Base-by-base conservation (phyloP, 2,113 vertebrate genomes). In the Eptatretus burgeri region DNA sequence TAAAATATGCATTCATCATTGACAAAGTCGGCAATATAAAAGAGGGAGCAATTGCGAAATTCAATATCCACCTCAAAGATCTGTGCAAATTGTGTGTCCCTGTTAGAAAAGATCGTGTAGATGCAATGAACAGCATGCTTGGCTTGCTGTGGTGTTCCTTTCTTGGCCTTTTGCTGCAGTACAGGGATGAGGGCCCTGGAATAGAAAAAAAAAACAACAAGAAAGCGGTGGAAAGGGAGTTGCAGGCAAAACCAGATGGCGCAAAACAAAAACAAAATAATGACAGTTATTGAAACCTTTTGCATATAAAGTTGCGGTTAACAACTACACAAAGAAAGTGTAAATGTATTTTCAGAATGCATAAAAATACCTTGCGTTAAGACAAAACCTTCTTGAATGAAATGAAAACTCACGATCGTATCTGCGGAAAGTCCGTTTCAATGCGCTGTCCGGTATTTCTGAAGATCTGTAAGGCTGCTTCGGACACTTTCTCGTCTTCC, bases 381-480 rank as follows among this genome's bases (percentile, higher is more conserved):
- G 62, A 49, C 13, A 65, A 11, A 50, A 16, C 2, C 49, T 65
- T 65, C 11, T 56, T 64, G 27, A 41, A 41, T 50, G 41, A 53
- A 65, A 16, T n/a, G 8, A 16, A 66, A 63, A 81, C 91, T 72
- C 74, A 98, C 91, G 89, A 95, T 82, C 89, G 72, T 71, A 98
- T 98, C 70, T 98, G 91, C 66, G 81, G 85, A 66, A 98, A 78
- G 67, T 95, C 91, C 2, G 82, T 84, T 76, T 95, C 89, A 62
- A 98, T 98, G 77, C 85, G 94, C 75, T 98, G 89, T 64, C 91
- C 91, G 2, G 91, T 98, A 72, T 98, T 98, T 70, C 89, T 83
- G 75, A 98, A 98, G 72, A 98, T 98, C 71, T 98, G 91, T 69
- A 98, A 94, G 65, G 91, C 89, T 66, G 89, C 89, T 72, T 98